Percentiles rank a stretch among this genome's conserved stretches.
Conservation (phyloP, 1,140 invertebrate genomes). For the Ptiloglossa arizonensis region DNA sequence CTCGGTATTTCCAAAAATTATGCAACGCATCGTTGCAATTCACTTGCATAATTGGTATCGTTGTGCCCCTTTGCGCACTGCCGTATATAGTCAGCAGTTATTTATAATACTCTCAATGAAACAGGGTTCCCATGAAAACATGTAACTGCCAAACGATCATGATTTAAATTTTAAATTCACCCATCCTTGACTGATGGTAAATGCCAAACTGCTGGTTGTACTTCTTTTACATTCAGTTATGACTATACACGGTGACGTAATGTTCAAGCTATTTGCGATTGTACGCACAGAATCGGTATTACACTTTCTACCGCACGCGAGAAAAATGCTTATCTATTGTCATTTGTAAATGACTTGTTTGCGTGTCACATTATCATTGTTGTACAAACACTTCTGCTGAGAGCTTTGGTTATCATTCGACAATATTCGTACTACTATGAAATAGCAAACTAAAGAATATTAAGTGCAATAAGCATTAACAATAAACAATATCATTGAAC, state of each 20-base stretch:
- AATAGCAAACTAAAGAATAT: no score
- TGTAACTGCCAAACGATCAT: background rate
- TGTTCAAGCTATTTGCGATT: background rate
- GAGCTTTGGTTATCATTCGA: no score
- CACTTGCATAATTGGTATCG: background rate
- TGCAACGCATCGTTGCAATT: conserved; percentile 6
- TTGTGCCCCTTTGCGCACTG: no score
- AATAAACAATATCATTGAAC: no score
- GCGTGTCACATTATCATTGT: no score
- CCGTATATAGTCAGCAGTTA: background rate
- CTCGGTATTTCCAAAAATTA: background rate
- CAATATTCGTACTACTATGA: no score
- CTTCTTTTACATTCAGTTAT: conserved; percentile 6
- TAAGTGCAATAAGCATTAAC: no score
- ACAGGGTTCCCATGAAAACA: background rate
- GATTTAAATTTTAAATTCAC: conserved; percentile 27
- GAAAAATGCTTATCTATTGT: conserved; percentile 1
- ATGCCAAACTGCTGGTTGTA: background rate
- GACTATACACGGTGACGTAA: conserved; percentile 2
- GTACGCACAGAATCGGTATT: background rate
- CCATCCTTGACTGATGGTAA: conserved; percentile 8
- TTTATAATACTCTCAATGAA: background rate
- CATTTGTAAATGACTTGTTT: background rate
- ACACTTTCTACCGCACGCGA: background rate
- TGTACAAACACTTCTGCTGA: no score